These are phyloP conservation scores for Xanthia togata DNA, from an alignment of 2,888 invertebrate species.

Conservation along the genomic window DNA sequence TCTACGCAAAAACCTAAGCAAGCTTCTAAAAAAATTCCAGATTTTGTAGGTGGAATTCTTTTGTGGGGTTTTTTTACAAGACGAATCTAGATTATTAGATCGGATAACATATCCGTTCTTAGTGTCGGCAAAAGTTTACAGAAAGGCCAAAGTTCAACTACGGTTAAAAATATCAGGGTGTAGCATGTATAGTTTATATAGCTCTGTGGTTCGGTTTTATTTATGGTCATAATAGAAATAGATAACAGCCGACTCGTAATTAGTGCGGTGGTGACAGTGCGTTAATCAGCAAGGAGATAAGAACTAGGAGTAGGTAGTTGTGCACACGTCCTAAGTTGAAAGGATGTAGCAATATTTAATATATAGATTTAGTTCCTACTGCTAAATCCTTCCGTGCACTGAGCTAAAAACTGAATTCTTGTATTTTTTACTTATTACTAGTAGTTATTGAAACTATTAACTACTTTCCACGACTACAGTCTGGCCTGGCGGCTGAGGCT, in stretches of 20 bases:
- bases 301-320: not conserved
- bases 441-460: not conserved
- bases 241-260: too few species aligned
- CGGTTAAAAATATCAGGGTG: not conserved
- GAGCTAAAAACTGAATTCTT: not conserved
- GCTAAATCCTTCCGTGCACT: not conserved
- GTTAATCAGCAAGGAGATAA: not conserved
- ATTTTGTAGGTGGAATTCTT: constrained; percentile 11
- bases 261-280: not conserved
- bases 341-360: not conserved
- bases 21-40: not conserved
- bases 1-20: not conserved
- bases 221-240: not conserved
- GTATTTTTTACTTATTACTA: not conserved
- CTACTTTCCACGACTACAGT: not conserved
- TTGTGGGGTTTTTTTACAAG: constrained; percentile 7
- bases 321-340: not conserved
- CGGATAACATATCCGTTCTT: constrained; percentile 32
- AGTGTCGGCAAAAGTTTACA: constrained; percentile 17
- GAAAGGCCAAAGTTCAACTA: constrained; percentile 43
- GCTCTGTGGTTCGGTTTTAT: not conserved
- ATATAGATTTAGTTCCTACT: too few species aligned
- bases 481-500: too few species aligned
- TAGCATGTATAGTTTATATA: not conserved
- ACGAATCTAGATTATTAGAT: constrained; percentile 46